Conservation (phyloP, 2,113 vertebrate species). For the Poeciliopsis turrubarensis region DNA sequence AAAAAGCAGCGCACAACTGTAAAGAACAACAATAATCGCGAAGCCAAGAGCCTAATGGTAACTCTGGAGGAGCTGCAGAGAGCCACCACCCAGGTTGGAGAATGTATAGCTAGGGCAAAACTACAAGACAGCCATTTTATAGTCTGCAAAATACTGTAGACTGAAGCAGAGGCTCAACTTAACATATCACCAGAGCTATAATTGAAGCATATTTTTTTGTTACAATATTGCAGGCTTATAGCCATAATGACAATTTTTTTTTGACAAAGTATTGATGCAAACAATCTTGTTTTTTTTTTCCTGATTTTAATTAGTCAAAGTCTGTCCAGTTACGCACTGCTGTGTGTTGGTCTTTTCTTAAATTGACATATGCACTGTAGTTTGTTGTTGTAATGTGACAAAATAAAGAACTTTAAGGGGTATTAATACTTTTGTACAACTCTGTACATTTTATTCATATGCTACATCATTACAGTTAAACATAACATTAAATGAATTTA, state of each 20-base stretch:
- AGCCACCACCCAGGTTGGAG: not conserved
- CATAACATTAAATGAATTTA: slow-evolving; percentile 31
- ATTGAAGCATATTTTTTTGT: not conserved
- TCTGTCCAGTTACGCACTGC: not conserved
- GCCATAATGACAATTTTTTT: too few species aligned
- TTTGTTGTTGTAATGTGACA: not conserved
- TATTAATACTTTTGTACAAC: not conserved
- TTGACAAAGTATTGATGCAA: too few species aligned
- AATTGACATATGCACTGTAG: not conserved
- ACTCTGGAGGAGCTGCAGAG: not conserved
- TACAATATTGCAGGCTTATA: too few species aligned
- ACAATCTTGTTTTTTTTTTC: not conserved
- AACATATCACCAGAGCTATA: not conserved
- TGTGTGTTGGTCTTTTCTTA: not conserved
- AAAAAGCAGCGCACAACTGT: not conserved
- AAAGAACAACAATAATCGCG: not conserved
- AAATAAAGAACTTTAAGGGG: not conserved
- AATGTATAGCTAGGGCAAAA: not conserved
- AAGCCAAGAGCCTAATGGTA: not conserved
- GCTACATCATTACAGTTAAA: slow-evolving; percentile 2
- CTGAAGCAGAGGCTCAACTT: not conserved
- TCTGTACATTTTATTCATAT: not conserved
- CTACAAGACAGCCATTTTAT: too few species aligned
- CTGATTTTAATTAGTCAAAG: not conserved
- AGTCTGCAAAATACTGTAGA: not conserved